Evolutionary conservation across 2,888 invertebrate genomes (phyloP), one percentile per base, ranked within the genome.

Genomic region (Pammene aurita): DNA sequence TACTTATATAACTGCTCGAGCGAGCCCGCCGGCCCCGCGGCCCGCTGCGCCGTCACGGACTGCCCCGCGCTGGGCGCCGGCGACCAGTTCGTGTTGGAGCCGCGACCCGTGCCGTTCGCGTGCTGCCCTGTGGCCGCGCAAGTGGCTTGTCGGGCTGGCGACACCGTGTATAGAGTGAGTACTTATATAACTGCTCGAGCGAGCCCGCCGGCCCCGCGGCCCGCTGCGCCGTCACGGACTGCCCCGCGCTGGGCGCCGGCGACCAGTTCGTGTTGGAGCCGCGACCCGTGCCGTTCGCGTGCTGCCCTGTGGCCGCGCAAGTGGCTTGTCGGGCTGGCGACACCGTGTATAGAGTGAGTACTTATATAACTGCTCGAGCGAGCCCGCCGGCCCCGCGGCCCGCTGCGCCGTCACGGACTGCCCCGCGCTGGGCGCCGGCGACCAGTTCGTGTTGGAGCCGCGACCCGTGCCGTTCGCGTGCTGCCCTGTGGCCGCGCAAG

Each of bases 81-180:
- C 57, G 82, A 84, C 0, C 93, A 94, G 77, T 95, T 94, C 80
- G 93, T 94, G 58, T 75, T 95, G 72, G 92, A 94, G 78, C 84
- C 92, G 7, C 83, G 92, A 0, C 82, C 92, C 0, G 84, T 93
- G 58, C 93, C 93, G 68, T 93, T 93, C 80, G 88, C 94, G 66
- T 96, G 96, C 86, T 96, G 96, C 81, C 94, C 96, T 0, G 82
- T 79, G 9, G 84, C 93, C 42, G 88, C 88, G 70, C 91, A 94
- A 16, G 88, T 88, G 0, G 95, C 95, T 0, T 96, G 96, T 77
- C 87, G 93, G 73, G 89, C 92, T 35, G 84, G 81, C 0, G 88
- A 87, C 13, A 80, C 81, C 26, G 82, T 92, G n/a, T n/a, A n/a
- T n/a, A n/a, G n/a, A n/a, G n/a, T n/a, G n/a, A n/a, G n/a, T n/a